Base-by-base conservation (phyloP, 2,113 vertebrate genomes). In the Oryzias javanicus region DNA sequence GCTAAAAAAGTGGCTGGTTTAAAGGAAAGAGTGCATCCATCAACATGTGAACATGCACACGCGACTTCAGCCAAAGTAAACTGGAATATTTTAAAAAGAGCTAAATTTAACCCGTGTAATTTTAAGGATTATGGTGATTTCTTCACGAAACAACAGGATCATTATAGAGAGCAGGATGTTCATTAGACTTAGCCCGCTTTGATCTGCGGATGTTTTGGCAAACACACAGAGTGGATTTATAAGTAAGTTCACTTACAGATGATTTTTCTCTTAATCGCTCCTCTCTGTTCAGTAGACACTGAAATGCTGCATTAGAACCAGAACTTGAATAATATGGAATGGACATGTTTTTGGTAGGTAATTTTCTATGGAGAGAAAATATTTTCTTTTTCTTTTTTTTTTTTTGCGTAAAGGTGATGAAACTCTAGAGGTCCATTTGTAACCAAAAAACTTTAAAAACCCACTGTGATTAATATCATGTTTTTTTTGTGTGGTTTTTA, bases 131-230 rank as follows among this genome's bases (percentile, higher is more conserved):
- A 89, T 88, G 88, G 79, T 80, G 89, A 90, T 86, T 86, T 63
- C 72, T 66, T 54, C 49, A 35, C 72, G 80, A 76, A 85, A 90
- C 88, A 85, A 88, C 79, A 65, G 84, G 79, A 81, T 82, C 81
- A 87, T 90, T 86, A 91, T 85, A 89, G 85, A 89, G 78, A 85
- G 67, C 61, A 19, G 67, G 84, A 79, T 80, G 81, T 87, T 90
- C 82, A 88, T 88, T 89, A 90, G 61, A 48, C 74, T 79, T 69
- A 81, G 80, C 64, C 14, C 66, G 75, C 60, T 60, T 79, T 90
- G 87, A 89, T 85, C 82, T 87, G 87, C 87, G 80, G 79, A 85
- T 79, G 76, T 78, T 74, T 78, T 70, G 55, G 70, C 65, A 76
- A 81, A 88, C 70, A 74, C 74, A 73, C 74, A 74, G 49, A 69